Base-by-base conservation (phyloP, 1,140 invertebrate species). In the Diprion similis region DNA sequence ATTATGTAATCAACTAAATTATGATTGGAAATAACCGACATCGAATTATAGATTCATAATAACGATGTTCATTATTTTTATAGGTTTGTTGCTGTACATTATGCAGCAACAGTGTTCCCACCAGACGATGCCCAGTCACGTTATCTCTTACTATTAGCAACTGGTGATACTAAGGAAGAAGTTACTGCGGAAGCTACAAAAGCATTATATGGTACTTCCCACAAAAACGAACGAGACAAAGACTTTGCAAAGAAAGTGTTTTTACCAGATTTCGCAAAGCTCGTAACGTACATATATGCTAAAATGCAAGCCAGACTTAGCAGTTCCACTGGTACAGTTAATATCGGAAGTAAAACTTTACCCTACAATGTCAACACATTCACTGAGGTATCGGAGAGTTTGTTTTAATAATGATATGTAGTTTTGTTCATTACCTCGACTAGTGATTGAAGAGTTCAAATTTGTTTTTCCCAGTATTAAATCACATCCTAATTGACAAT, bases 81-180 rank as follows among this genome's bases (percentile, higher is more conserved):
- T 24, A 86, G 96, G 75, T 93, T 95, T 82, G 92, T 96, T 18
- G 93, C 95, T 24, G 95, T 95, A 74, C 91, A 95, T 74, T 97
- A 96, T 85, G 91, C 95, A 1, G 92, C 93, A 3, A 92, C 91
- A 17, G 93, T 97, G 67, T 98, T 97, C 86, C 93, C 94, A 7
- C 87, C 91, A 46, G 90, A 95, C 79, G 94, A 97, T 84, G 91
- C 95, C 2, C 92, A 95, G 2, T 95, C 96, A 1, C 89, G 95
- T 78, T 97, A 95, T 83, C 88, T 97, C 15, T 87, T 98, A 48
- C 87, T 98, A n/a, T 82, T 97, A 24, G 95, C 95, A 11, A 93
- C 92, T 79, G 95, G 95, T 48, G 96, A 98, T 83, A 90, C 93
- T 45, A 94, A 95, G 86, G 93, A 94, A 73, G 95, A 96, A 80